phyloP scores from a whole-genome alignment of 2,797 vertebrate species.

The Chelonia mydas region DNA sequence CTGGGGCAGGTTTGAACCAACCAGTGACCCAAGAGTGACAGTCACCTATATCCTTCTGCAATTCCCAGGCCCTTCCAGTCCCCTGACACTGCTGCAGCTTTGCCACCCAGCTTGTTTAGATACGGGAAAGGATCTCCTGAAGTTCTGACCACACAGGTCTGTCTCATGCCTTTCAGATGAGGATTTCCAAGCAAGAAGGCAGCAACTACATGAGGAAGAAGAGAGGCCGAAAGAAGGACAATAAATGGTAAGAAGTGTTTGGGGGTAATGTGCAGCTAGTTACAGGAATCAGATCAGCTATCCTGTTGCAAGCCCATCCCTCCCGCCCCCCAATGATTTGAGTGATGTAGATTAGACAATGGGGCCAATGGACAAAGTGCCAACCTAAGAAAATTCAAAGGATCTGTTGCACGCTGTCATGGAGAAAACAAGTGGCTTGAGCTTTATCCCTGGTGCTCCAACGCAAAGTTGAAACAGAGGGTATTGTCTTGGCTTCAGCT shows the following conservation, averaged over 20 bases:
- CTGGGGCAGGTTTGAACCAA: accelerated
- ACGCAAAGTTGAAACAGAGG: background rate
- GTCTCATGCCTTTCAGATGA: slow-evolving; percentile 85
- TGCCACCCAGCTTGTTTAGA: background rate
- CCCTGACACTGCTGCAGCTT: background rate
- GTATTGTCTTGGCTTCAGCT: background rate
- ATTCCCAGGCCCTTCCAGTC: background rate
- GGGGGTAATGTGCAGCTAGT: background rate
- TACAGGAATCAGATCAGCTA: background rate
- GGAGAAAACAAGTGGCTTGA: background rate
- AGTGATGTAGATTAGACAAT: background rate
- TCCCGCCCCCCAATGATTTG: too few relatives aligned
- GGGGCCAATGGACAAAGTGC: background rate
- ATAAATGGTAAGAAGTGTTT: slow-evolving; percentile 74
- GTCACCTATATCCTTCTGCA: background rate
- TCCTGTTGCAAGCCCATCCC: background rate
- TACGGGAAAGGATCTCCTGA: background rate
- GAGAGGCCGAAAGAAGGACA: slow-evolving; percentile 78
- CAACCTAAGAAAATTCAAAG: background rate
- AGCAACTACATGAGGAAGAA: slow-evolving; percentile 84
- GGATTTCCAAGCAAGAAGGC: slow-evolving; percentile 85
- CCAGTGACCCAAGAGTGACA: accelerated
- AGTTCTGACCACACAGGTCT: accelerated
- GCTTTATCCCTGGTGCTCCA: background rate
- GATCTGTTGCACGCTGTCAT: background rate